Evolutionary conservation across 1,140 invertebrate genomes (phyloP), one percentile per base, ranked within the genome.

Genomic region (Papilio dardanus): DNA sequence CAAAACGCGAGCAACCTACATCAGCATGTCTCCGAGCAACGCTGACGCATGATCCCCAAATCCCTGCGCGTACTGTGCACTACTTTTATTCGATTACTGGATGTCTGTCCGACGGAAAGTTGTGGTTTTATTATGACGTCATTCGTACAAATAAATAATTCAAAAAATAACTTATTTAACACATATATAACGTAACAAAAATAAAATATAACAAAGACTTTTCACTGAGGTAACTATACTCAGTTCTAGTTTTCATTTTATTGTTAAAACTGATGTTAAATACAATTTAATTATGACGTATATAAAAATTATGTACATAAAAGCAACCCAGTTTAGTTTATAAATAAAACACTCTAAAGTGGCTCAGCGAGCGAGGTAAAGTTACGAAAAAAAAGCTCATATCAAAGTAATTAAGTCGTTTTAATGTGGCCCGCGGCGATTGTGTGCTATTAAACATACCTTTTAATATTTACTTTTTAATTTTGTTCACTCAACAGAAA

Each of bases 51-150:
- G 12, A 37, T 68, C 33, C 66, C 66, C 8, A 5, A 68, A 19
- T 68, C 66, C 66, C 66, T 68, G 1, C 19, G 19, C 50, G n/a
- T 54, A 54, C 21, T 54, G 21, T 54, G 50, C 21, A 54, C 50
- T 54, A 28, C 35, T 68, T 68, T 68, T 68, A 68, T 68, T 68
- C n/a, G 66, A 68, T 68, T 40, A 68, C 33, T 14, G 35, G 7
- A 40, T 40, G 10, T 68, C 33, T n/a, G n/a, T n/a, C n/a, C 33
- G 33, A 2, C 16, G 31, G 66, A 21, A 4, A n/a, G 3, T 8
- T 33, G 33, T 19, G 4, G 4, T 67, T 31, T 37, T 35, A 33
- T 21, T 68, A 8, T 67, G 1, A 67, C 7, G 66, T 68, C 0
- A 68, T 35, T 21, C 10, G 6, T 46, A 46, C 16, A 46, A 46